phyloP scores from a whole-genome alignment of 2,113 vertebrate genomes.

The Macquaria ambigua region DNA sequence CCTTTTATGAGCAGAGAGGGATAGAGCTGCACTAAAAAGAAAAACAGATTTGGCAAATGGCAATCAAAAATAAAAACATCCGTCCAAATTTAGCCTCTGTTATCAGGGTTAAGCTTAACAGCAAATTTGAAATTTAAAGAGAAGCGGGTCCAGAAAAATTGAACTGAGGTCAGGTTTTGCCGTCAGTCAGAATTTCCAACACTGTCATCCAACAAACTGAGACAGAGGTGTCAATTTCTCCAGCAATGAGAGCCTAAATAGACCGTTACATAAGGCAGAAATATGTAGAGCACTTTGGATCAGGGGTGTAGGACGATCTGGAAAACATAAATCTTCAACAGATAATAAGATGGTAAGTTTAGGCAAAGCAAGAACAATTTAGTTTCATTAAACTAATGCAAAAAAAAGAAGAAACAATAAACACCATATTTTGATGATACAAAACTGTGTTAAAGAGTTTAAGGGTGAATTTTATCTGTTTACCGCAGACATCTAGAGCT shows the following conservation, averaged over 20 bases:
- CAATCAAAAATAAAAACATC: background rate
- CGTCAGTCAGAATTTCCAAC: constrained; percentile 1
- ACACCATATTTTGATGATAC: background rate
- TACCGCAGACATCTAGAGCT: background rate
- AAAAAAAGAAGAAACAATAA: background rate
- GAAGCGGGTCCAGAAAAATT: background rate
- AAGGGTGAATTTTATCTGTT: background rate
- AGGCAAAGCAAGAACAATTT: background rate
- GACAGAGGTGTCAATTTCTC: background rate
- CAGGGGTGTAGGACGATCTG: background rate
- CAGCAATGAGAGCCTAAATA: background rate
- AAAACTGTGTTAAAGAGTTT: background rate
- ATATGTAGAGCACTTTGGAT: background rate
- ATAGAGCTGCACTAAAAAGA: background rate
- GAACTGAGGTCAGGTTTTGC: background rate
- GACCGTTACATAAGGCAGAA: background rate
- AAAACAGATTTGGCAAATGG: background rate
- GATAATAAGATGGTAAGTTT: background rate
- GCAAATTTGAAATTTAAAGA: background rate
- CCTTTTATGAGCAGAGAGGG: constrained; percentile 25
- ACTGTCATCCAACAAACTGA: background rate
- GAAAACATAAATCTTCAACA: background rate
- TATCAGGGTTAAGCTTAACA: background rate
- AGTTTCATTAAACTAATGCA: background rate
- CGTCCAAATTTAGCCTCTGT: background rate